A percentile compares a stretch with the other conserved stretches of the same genome.
Conservation (phyloP, 2,888 invertebrate species). For the Kuschelorhynchus macadamiae region DNA sequence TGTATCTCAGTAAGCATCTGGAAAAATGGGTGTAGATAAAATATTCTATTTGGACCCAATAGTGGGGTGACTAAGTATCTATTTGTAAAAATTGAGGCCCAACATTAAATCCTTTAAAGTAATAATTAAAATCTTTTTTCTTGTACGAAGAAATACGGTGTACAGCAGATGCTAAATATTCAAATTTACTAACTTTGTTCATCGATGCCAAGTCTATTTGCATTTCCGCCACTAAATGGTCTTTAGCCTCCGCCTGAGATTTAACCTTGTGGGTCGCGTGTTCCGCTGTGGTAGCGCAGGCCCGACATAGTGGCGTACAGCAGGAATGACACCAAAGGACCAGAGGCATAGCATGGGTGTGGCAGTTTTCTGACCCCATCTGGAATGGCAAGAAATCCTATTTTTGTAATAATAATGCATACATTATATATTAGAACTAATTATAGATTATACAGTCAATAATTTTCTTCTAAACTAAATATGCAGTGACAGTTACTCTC, state of each 20-base stretch:
- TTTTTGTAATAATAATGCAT: neutral
- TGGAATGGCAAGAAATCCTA: neutral
- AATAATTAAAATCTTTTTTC: too few species aligned
- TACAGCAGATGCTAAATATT: too few species aligned
- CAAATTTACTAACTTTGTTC: constrained; percentile 70
- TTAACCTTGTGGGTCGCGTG: constrained; percentile 79
- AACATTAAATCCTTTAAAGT: too few species aligned
- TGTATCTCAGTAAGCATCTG: constrained; percentile 77
- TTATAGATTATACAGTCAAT: too few species aligned
- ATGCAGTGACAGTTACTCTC: too few species aligned
- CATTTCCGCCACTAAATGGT: constrained; percentile 74
- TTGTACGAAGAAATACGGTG: too few species aligned
- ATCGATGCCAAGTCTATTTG: constrained; percentile 78
- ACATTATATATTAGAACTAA: neutral
- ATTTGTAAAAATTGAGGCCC: too few species aligned
- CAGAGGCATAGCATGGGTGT: constrained; percentile 81
- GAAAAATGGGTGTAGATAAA: too few species aligned
- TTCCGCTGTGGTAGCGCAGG: constrained; percentile 77
- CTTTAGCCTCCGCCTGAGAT: constrained; percentile 70
- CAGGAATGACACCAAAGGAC: constrained; percentile 81
- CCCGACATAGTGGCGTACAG: constrained; percentile 76
- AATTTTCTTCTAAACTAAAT: too few species aligned
- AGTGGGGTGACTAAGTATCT: too few species aligned
- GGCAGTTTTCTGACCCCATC: constrained; percentile 74
- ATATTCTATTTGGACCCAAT: too few species aligned